A percentile compares a stretch with the other conserved stretches of the same genome.
phyloP scores from a whole-genome alignment of 2,797 vertebrate genomes.

The Enteromius viviparus region DNA sequence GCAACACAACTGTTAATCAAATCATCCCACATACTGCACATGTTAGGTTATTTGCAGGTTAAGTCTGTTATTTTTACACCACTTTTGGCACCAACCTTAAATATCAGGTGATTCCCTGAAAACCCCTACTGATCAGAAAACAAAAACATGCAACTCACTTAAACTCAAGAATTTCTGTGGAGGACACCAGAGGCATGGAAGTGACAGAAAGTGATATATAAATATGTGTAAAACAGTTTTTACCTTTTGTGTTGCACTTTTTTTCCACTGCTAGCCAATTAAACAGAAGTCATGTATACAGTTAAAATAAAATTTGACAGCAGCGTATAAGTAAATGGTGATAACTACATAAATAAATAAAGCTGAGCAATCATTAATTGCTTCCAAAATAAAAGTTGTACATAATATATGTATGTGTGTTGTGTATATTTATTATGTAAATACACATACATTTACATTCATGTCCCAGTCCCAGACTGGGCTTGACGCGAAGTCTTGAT shows the following conservation, averaged over 20 bases:
- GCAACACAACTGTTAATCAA: slow-evolving; percentile 4
- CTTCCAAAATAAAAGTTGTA: no score
- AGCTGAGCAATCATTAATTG: no score
- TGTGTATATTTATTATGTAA: no score
- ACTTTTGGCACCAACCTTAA: background rate
- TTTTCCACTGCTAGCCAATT: background rate
- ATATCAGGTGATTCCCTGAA: background rate
- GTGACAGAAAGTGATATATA: background rate
- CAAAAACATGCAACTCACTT: background rate
- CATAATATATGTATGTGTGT: no score
- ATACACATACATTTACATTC: no score
- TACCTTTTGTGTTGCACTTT: background rate
- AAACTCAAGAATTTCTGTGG: background rate
- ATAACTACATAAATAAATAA: no score
- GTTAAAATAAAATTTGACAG: background rate
- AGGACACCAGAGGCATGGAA: background rate
- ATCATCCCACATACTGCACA: background rate
- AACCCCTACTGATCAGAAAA: background rate
- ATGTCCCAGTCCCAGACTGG: no score
- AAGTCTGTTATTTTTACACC: background rate
- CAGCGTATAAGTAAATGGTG: background rate
- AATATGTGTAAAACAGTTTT: background rate
- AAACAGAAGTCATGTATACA: background rate
- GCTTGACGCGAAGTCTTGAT: no score
- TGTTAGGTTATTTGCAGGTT: background rate